Percentiles rank a stretch among this genome's conserved stretches.
Conservation (phyloP, 2,888 invertebrate species). For the Cylloceria caligata region DNA sequence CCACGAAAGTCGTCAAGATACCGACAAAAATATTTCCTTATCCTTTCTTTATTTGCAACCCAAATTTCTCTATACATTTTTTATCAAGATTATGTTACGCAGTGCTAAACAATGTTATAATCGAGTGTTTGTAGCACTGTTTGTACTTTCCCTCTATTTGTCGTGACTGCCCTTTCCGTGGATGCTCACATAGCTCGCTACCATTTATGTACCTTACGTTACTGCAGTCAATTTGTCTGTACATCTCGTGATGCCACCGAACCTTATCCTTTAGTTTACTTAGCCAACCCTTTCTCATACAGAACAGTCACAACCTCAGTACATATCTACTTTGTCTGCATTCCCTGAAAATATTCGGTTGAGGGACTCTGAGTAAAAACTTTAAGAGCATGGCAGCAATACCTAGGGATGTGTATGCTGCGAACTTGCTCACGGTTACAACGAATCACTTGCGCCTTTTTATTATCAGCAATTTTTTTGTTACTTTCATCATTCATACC, state of each 20-base stretch:
- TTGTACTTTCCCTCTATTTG: conserved; percentile 71
- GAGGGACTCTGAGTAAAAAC: conserved; percentile 6
- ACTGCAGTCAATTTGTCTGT: conserved; percentile 32
- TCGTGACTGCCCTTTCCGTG: conserved; percentile 42
- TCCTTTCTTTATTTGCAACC: no score
- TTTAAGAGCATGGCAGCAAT: conserved; percentile 1
- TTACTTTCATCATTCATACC: no score
- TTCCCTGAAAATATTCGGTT: conserved; percentile 22
- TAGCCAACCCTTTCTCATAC: conserved; percentile 2
- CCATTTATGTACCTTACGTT: conserved; percentile 14
- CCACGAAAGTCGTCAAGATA: background rate
- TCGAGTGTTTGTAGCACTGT: conserved; percentile 72
- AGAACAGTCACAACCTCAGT: background rate
- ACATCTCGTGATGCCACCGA: conserved; percentile 10
- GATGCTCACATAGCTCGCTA: background rate
- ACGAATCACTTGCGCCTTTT: background rate
- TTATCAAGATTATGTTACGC: no score
- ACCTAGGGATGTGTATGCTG: background rate
- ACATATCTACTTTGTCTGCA: background rate
- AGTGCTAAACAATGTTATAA: no score
- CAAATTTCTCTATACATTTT: no score
- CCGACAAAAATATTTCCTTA: no score
- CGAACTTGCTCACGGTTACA: background rate
- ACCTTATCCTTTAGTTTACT: background rate
- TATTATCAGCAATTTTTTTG: background rate